These are phyloP conservation scores for Ophthalmolycus amberensis DNA, from an alignment of 2,113 vertebrate species.

Conservation along the genomic window DNA sequence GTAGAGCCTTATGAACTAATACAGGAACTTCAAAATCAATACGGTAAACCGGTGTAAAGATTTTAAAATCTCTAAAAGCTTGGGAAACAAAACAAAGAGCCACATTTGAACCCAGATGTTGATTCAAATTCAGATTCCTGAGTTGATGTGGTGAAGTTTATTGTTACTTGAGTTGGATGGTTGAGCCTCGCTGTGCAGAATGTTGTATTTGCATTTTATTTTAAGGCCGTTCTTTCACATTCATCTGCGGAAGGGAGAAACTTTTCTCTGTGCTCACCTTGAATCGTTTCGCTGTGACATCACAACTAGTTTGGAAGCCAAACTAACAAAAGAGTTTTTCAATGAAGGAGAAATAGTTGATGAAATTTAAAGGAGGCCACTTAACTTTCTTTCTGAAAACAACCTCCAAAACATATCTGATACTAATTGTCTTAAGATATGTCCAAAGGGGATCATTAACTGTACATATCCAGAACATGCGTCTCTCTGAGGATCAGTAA, in stretches of 20 bases:
- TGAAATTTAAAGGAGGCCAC: not conserved
- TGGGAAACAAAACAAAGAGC: not conserved
- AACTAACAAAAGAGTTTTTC: not conserved
- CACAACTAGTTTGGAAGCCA: not conserved
- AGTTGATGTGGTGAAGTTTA: not conserved
- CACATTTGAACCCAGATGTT: conserved; percentile 16
- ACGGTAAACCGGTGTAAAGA: too few relatives aligned
- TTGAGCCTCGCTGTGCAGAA: not conserved
- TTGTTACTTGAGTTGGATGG: not conserved
- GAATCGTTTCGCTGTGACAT: not conserved
- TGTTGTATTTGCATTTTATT: not conserved
- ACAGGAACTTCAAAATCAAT: too few relatives aligned
- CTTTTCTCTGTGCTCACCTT: not conserved
- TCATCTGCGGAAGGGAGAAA: not conserved
- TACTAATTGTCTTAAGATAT: not conserved
- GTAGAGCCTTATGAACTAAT: too few relatives aligned
- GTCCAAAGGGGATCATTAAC: not conserved
- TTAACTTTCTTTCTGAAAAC: not conserved
- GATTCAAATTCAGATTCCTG: not conserved
- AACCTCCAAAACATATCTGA: not conserved
- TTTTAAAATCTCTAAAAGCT: too few relatives aligned
- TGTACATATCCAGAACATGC: conserved; percentile 2
- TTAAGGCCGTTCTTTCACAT: not conserved
- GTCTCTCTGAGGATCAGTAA: conserved; percentile 24
- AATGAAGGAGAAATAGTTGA: not conserved